Conservation (phyloP, 2,888 invertebrate species). For the Agrochola macilenta region DNA sequence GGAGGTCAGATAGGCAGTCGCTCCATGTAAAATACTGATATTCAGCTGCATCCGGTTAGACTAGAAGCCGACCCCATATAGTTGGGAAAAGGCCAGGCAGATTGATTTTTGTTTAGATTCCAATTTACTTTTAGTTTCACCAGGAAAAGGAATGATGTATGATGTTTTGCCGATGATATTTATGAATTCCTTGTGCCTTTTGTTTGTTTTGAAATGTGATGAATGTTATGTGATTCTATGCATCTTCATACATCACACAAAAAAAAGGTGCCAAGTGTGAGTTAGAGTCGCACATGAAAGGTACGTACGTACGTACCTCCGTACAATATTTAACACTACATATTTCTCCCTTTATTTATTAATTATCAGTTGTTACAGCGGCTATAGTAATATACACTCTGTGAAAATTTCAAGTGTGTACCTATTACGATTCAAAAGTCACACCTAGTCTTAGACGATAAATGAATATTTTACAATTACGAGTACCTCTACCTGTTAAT, state of each 20-base stretch:
- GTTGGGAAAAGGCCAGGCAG: no score
- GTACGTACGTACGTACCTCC: not conserved
- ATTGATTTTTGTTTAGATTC: not conserved
- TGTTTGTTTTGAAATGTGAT: constrained; percentile 12
- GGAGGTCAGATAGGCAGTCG: no score
- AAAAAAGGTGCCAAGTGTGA: not conserved
- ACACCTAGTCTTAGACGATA: constrained; percentile 9
- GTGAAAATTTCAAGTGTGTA: not conserved
- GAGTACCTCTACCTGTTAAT: constrained; percentile 8
- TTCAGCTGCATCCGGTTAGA: no score
- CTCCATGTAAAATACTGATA: no score
- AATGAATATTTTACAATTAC: constrained; percentile 20
- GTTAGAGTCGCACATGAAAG: not conserved
- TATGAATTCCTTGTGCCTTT: not conserved
- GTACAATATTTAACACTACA: not conserved
- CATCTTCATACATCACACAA: not conserved
- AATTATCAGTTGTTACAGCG: not conserved
- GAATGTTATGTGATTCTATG: not conserved
- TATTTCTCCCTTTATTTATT: not conserved
- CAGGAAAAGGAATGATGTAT: not conserved
- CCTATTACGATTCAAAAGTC: not conserved
- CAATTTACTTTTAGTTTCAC: constrained; percentile 7
- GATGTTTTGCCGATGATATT: not conserved
- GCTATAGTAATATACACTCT: not conserved
- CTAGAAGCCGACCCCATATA: no score